Percentiles rank a stretch among this genome's conserved stretches.
These are phyloP conservation scores for Pseudochirops cupreus DNA, from an alignment of 2,797 vertebrate species.

Conservation along the genomic window DNA sequence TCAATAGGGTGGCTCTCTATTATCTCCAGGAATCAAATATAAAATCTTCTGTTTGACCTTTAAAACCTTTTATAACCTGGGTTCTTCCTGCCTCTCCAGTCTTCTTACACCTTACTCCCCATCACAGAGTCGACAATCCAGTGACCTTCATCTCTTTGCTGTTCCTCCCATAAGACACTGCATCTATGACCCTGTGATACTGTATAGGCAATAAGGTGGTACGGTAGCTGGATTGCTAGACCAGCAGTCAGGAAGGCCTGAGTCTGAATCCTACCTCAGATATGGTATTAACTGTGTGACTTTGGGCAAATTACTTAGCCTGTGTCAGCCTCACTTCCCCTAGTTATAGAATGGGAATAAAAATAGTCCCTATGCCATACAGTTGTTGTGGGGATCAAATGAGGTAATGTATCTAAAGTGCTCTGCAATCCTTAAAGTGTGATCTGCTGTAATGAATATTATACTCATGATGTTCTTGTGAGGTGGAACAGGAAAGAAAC, in stretches of 20 bases:
- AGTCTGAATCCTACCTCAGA: neutral
- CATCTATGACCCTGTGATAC: neutral
- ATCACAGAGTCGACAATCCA: neutral
- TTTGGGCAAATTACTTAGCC: neutral
- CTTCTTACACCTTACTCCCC: neutral
- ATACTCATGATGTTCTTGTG: too few relatives aligned
- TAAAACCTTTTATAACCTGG: neutral
- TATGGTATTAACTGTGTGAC: neutral
- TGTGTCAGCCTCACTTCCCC: constrained; percentile 21
- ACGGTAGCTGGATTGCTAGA: rapidly evolving
- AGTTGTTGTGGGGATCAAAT: neutral
- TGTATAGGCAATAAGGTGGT: rapidly evolving
- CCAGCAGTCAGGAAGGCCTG: neutral
- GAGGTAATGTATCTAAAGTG: neutral
- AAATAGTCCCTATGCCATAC: neutral
- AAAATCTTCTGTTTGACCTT: neutral
- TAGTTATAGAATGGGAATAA: neutral
- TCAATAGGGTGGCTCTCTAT: neutral
- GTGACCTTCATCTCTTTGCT: neutral
- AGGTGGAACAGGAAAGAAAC: too few relatives aligned
- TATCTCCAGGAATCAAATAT: neutral
- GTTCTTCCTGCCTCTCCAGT: neutral
- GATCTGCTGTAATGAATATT: too few relatives aligned
- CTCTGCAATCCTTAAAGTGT: too few relatives aligned
- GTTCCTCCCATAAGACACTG: neutral